phyloP scores from a whole-genome alignment of 2,888 invertebrate genomes.

The Entomobrya multifasciata region DNA sequence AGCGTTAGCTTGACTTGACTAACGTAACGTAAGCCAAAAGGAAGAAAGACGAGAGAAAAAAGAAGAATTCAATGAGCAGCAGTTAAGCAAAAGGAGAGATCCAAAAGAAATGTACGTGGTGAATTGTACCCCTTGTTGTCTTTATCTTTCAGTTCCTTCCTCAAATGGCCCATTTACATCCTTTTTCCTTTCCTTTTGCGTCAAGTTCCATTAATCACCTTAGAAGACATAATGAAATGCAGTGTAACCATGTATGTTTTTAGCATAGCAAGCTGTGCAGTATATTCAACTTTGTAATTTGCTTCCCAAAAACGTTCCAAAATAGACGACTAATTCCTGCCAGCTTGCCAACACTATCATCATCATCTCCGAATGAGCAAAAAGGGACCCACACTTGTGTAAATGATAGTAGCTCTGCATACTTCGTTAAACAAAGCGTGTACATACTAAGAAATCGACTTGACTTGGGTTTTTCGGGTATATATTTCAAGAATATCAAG shows the following conservation, averaged over 20 bases:
- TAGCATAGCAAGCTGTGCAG: neutral
- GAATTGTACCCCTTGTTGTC: constrained; percentile 60
- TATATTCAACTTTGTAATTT: neutral
- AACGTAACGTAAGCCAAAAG: neutral
- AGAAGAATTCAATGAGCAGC: constrained; percentile 11
- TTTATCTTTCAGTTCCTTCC: constrained; percentile 62
- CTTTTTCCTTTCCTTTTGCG: constrained; percentile 53
- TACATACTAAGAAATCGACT: too few relatives aligned
- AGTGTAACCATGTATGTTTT: neutral
- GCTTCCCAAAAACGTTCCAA: neutral
- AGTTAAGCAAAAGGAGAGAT: neutral
- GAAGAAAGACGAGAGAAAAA: constrained; percentile 32
- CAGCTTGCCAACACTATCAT: constrained; percentile 19
- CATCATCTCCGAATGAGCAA: neutral
- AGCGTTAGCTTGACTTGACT: neutral
- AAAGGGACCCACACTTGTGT: neutral
- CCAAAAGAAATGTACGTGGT: neutral
- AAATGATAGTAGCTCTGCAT: constrained; percentile 15
- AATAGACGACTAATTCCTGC: neutral
- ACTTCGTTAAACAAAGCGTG: constrained; percentile 15
- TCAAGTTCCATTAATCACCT: constrained; percentile 64
- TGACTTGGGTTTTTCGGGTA: constrained; percentile 1
- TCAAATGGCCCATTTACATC: constrained; percentile 59
- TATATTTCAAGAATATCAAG: neutral
- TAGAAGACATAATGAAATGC: constrained; percentile 24